Evolutionary conservation across 2,113 vertebrate genomes (phyloP).

Genomic region (Lasiurus cinereus): DNA sequence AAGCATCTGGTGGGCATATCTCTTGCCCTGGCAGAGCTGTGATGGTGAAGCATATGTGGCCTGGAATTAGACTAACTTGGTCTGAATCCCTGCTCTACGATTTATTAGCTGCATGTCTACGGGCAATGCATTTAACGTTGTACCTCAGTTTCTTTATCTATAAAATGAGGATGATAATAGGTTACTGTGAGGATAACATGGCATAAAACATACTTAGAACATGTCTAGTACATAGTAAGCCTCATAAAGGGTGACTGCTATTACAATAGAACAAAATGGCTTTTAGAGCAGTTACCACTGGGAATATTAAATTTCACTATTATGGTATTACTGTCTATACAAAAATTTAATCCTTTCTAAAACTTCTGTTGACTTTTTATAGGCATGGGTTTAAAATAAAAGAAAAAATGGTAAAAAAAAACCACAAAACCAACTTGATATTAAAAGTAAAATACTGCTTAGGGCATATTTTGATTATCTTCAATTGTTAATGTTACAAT

Average conservation of each 20-base stretch:
- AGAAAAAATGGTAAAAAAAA: background rate
- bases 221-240: background rate
- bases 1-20: background rate
- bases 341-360: slow-evolving; percentile 39
- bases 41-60: background rate
- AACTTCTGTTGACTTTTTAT: slow-evolving; percentile 36
- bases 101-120: background rate
- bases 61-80: background rate
- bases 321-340: background rate
- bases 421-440: background rate
- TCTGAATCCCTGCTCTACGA: background rate
- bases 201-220: background rate
- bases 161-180: slow-evolving; percentile 10
- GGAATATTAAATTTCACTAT: slow-evolving; percentile 21
- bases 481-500: slow-evolving; percentile 27
- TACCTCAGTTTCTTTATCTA: background rate
- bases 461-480: slow-evolving; percentile 65
- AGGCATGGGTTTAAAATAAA: background rate
- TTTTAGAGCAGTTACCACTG: slow-evolving; percentile 27
- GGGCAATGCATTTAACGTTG: background rate
- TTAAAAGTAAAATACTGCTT: slow-evolving; percentile 43
- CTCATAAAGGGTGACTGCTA: background rate
- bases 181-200: background rate
- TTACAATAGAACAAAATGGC: background rate
- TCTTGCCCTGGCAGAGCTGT: background rate